Evolutionary conservation across 2,888 invertebrate species (phyloP), one percentile per base, ranked within the genome.

Genomic region (Scaptomyza cyrtandrae): DNA sequence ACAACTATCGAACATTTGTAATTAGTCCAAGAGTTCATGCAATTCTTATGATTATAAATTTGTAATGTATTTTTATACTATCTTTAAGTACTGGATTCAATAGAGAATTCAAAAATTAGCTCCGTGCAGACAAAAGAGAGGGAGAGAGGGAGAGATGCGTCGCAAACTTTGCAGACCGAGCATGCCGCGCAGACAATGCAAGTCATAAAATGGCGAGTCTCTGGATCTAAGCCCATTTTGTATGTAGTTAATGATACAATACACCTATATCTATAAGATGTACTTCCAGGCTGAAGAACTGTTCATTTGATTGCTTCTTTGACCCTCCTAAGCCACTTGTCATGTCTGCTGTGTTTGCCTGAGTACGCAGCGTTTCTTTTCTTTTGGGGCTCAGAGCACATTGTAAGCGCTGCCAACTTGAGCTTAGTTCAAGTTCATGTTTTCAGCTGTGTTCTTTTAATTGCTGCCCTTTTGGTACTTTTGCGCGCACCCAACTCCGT

Each of bases 331-430:
- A 59, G 49, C 19, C 33, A 44, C n/a, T 60, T 45, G 37, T 16
- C 2, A 27, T 24, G 37, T 14, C 56, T 59, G 41, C 29, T 13
- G 35, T 31, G 41, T 52, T 61, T 61, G 14, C n/a, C 35, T 39
- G 13, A 29, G 13, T 41, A 9, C 45, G 44, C 48, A 48, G 35
- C 41, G 43, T 7, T 39, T 9, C 9, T 9, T 10, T 45, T 59
- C 11, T 19, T 2, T 39, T 45, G 9, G 9, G 35, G 50, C 53
- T 53, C 43, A 24, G 0, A 14, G 39, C 53, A 67, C 24, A 46
- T 19, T 58, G 49, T 71, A 71, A 63, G 62, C 75, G 67, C 75
- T 57, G 62, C 29, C 59, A 50, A 48, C 43, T 49, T 65, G 16
- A 24, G 44, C 58, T 65, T 59, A 55, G 55, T 46, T 63, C 72